Base-by-base conservation (phyloP, 2,888 invertebrate genomes). In the Lepidocyrtinus sp. region DNA sequence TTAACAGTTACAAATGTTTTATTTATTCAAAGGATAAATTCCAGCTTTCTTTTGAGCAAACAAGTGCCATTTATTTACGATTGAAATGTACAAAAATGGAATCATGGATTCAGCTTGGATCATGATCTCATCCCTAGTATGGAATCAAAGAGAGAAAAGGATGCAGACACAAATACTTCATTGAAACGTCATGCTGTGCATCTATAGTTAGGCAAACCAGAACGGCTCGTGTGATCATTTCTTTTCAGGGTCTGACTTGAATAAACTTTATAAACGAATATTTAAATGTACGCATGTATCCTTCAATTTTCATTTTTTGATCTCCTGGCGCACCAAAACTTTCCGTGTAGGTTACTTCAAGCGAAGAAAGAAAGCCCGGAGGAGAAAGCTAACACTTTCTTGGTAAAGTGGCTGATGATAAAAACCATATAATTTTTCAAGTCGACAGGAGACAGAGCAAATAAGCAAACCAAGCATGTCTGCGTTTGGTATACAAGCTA, bases 401-500 rank as follows among this genome's bases (percentile, higher is more conserved):
- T 82, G 79, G 50, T 36, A 50, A 50, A 50, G 50, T 50, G 50
- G 82, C 75, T 78, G 82, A 82, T 82, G 82, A 82, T 82, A 82
- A 78, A 82, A 82, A 82, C 82, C 74, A 75, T 70, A 82, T 82
- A 82, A 82, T 82, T 82, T 82, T 82, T 82, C 82, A 82, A 82
- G 77, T 69, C 75, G 82, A 82, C 82, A 78, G 82, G 77, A 78
- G 77, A 82, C 82, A 82, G 77, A 82, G 77, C 71, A 73, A 75
- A 77, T 62, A 75, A 82, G 17, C 50, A 50, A 50, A 50, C 50
- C n/a, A n/a, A n/a, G n/a, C n/a, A n/a, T n/a, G n/a, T n/a, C n/a
- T n/a, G n/a, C n/a, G n/a, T n/a, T n/a, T n/a, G n/a, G n/a, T n/a
- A n/a, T n/a, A n/a, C n/a, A n/a, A n/a, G n/a, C n/a, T n/a, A n/a